Evolutionary conservation across 2,888 invertebrate species (phyloP).

Genomic region (Drosophila fulvimacula): DNA sequence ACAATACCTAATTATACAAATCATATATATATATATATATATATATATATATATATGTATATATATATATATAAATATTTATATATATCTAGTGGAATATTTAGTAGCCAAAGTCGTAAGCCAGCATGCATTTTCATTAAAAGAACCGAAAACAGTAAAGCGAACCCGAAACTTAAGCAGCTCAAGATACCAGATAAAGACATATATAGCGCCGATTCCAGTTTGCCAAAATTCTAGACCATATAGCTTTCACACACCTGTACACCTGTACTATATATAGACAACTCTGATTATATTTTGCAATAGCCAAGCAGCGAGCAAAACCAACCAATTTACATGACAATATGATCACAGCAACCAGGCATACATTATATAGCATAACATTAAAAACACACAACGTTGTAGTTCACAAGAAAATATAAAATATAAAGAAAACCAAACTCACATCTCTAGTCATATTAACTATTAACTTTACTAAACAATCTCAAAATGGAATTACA

Average conservation of each 20-base stretch:
- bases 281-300: constrained; percentile 55
- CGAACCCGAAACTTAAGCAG: constrained; percentile 35
- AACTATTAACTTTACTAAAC: constrained; percentile 29
- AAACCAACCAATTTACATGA: constrained; percentile 66
- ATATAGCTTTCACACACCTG: constrained; percentile 30
- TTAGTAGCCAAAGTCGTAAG: constrained; percentile 72
- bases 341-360: constrained; percentile 65
- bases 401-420: constrained; percentile 32
- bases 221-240: constrained; percentile 46
- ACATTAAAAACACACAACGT: constrained; percentile 15
- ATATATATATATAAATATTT: constrained; percentile 33
- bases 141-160: neutral
- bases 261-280: constrained; percentile 60
- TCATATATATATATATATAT: constrained; percentile 29
- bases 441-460: constrained; percentile 29
- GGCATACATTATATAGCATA: constrained; percentile 39
- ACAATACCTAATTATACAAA: constrained; percentile 43
- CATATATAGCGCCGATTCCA: constrained; percentile 45
- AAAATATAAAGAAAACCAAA: constrained; percentile 16
- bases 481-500: constrained; percentile 38
- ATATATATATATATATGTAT: constrained; percentile 35
- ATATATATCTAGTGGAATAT: constrained; percentile 45
- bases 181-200: constrained; percentile 25
- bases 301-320: constrained; percentile 54
- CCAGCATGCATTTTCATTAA: constrained; percentile 77